phyloP scores from a whole-genome alignment of 2,888 invertebrate genomes.

The Cephonodes hylas region DNA sequence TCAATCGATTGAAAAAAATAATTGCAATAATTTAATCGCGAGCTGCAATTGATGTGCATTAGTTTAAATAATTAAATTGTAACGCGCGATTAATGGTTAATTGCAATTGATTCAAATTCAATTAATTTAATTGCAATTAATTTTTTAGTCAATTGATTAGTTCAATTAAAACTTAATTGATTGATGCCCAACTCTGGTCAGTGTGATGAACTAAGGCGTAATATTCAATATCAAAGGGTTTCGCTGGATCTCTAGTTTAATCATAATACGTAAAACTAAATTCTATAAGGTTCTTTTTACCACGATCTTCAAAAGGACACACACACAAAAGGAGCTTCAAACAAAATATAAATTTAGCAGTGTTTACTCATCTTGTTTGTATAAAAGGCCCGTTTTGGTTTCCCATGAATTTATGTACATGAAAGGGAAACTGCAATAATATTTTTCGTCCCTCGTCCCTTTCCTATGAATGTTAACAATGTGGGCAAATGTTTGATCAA shows the following conservation, averaged over 20 bases:
- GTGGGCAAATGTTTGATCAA: slow-evolving; percentile 6
- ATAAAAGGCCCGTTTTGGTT: slow-evolving; percentile 11
- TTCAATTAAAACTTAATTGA: too few species aligned
- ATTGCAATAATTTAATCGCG: too few species aligned
- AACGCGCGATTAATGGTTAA: too few species aligned
- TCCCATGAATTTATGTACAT: slow-evolving; percentile 21
- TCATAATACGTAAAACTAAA: neutral
- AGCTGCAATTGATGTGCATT: too few species aligned
- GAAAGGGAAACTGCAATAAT: slow-evolving; percentile 35
- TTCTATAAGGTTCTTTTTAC: too few species aligned
- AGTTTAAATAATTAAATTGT: too few species aligned
- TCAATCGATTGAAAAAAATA: too few species aligned
- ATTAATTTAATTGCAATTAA: too few species aligned
- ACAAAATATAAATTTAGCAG: slow-evolving; percentile 43
- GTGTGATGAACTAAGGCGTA: too few species aligned
- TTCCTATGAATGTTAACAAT: slow-evolving; percentile 5
- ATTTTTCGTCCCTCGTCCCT: slow-evolving; percentile 25
- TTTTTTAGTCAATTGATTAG: too few species aligned
- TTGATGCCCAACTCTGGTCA: too few species aligned
- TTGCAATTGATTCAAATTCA: too few species aligned
- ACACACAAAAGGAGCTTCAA: neutral
- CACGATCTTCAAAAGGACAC: neutral
- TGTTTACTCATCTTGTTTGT: slow-evolving; percentile 44
- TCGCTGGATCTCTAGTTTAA: neutral
- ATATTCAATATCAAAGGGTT: neutral